A percentile compares a stretch with the other conserved stretches of the same genome.
These are phyloP conservation scores for Acleris cristana DNA, from an alignment of 2,888 invertebrate species.

Conservation along the genomic window DNA sequence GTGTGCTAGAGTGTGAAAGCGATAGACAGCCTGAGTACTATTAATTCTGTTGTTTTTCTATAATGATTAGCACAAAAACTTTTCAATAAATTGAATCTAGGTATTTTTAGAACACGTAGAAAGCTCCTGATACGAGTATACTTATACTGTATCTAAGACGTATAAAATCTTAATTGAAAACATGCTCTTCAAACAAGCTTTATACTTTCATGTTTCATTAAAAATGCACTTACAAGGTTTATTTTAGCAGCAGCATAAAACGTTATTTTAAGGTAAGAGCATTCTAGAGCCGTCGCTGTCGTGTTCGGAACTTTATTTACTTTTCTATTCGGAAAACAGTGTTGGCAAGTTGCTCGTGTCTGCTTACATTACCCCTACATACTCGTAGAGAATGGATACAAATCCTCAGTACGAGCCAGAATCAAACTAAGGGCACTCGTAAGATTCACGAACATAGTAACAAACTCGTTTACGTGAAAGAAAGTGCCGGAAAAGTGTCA, in stretches of 20 bases:
- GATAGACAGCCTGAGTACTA: too few species aligned
- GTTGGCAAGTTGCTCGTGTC: conserved; percentile 8
- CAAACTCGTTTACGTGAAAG: conserved; percentile 8
- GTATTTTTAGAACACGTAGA: too few species aligned
- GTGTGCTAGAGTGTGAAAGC: too few species aligned
- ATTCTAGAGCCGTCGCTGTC: conserved; percentile 7
- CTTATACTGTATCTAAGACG: too few species aligned
- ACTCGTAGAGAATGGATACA: conserved; percentile 1
- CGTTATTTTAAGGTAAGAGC: conserved; percentile 10
- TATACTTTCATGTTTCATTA: neutral
- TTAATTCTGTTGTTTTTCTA: too few species aligned
- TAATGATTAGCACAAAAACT: too few species aligned
- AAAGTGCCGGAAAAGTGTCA: conserved; percentile 11
- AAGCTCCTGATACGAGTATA: too few species aligned
- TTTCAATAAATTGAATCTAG: too few species aligned
- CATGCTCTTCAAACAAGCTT: too few species aligned
- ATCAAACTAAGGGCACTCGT: conserved; percentile 6
- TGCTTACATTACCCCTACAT: conserved; percentile 17
- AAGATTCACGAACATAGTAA: conserved; percentile 5
- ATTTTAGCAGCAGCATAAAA: neutral
- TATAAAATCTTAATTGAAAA: too few species aligned
- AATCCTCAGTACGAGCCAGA: conserved; percentile 8
- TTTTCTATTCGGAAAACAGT: conserved; percentile 14
- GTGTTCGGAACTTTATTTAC: conserved; percentile 3
- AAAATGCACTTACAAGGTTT: neutral